Conservation (phyloP, 2,888 invertebrate species). For the Phalera bucephala region DNA sequence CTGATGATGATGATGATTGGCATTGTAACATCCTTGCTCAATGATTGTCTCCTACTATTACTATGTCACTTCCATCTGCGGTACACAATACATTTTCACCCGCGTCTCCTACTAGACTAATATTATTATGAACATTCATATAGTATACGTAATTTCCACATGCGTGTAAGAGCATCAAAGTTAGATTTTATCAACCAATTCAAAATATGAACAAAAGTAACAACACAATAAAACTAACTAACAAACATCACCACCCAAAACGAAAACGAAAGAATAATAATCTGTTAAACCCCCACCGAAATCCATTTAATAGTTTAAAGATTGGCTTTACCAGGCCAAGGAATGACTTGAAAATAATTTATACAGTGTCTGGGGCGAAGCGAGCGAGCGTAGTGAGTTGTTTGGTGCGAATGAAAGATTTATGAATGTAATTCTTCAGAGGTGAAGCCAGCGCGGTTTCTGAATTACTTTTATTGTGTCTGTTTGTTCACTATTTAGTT, state of each 20-base stretch:
- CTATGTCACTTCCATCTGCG: too few relatives aligned
- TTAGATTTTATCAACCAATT: too few relatives aligned
- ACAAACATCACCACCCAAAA: background rate
- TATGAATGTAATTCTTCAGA: constrained; percentile 44
- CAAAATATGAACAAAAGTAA: too few relatives aligned
- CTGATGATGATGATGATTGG: too few relatives aligned
- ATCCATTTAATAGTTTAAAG: constrained; percentile 1
- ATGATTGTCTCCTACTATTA: too few relatives aligned
- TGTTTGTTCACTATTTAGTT: constrained; percentile 31
- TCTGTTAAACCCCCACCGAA: background rate
- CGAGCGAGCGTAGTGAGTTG: constrained; percentile 15
- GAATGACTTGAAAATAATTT: constrained; percentile 1
- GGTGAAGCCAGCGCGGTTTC: constrained; percentile 37
- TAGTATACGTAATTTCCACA: too few relatives aligned
- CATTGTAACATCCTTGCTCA: too few relatives aligned
- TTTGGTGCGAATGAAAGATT: constrained; percentile 41
- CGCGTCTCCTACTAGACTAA: too few relatives aligned
- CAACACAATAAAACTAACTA: too few relatives aligned
- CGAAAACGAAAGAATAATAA: background rate
- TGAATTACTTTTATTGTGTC: constrained; percentile 40
- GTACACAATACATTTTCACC: too few relatives aligned
- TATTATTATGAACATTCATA: too few relatives aligned
- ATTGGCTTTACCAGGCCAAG: background rate
- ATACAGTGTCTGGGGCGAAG: background rate
- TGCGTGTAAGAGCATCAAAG: too few relatives aligned